These are phyloP conservation scores for Furcula furcula DNA, from an alignment of 2,888 invertebrate genomes.

Conservation along the genomic window DNA sequence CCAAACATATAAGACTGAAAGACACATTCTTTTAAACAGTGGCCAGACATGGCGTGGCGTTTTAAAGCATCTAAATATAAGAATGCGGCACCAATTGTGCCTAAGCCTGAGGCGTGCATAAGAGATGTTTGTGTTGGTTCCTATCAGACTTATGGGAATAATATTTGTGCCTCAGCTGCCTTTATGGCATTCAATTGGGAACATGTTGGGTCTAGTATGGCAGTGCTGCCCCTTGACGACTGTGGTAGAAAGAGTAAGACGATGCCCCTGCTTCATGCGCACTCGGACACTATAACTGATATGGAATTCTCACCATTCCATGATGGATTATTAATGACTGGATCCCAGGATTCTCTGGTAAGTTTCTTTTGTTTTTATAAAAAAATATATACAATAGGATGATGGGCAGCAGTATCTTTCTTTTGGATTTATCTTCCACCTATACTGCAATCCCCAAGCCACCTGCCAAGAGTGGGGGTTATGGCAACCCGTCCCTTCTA, in stretches of 20 bases:
- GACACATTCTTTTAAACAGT: constrained; percentile 48
- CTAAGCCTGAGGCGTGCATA: constrained; percentile 95
- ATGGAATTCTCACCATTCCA: constrained; percentile 98
- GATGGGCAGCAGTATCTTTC: too few relatives aligned
- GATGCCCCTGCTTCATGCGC: constrained; percentile 92
- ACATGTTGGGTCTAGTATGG: constrained; percentile 94
- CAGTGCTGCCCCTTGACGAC: constrained; percentile 93
- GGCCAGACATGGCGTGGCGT: constrained; percentile 91
- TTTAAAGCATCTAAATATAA: constrained; percentile 99
- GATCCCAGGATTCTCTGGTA: constrained; percentile 93
- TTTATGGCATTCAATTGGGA: constrained; percentile 98
- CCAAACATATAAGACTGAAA: constrained; percentile 73
- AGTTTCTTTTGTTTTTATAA: constrained; percentile 29
- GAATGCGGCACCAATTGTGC: constrained; percentile 97
- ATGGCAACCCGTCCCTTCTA: too few relatives aligned
- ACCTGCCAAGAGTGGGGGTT: too few relatives aligned
- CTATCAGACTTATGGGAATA: constrained; percentile 97
- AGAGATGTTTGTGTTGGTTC: constrained; percentile 95
- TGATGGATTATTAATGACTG: constrained; percentile 94
- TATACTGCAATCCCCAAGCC: too few relatives aligned
- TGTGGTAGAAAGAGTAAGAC: constrained; percentile 94
- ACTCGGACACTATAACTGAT: constrained; percentile 95
- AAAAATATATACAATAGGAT: neutral
- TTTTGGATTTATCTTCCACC: too few relatives aligned
- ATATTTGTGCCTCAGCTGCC: constrained; percentile 94